Percentiles rank a stretch among this genome's conserved stretches.
Evolutionary conservation across 2,797 vertebrate genomes (phyloP).

Genomic region (Cyclura pinguis): DNA sequence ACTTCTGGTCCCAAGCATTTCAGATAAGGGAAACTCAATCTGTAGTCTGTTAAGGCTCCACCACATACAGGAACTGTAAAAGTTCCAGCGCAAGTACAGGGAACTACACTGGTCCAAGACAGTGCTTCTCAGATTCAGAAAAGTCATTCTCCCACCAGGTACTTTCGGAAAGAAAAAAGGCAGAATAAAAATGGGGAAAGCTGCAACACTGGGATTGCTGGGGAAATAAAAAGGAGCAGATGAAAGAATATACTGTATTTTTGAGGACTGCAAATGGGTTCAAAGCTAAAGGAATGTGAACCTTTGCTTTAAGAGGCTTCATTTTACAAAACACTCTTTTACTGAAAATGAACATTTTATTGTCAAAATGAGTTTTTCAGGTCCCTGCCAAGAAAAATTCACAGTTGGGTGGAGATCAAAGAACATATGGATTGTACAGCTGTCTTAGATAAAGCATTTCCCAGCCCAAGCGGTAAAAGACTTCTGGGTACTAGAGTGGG

Average conservation of each 20-base stretch:
- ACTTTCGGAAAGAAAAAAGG: not conserved
- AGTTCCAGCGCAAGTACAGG: not conserved
- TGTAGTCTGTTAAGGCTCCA: not conserved
- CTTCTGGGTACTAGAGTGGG: not conserved
- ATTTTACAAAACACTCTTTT: too few relatives aligned
- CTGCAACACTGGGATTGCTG: not conserved
- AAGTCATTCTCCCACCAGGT: not conserved
- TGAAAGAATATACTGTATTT: not conserved
- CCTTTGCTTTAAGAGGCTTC: too few relatives aligned
- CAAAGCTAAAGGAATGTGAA: too few relatives aligned
- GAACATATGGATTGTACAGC: too few relatives aligned
- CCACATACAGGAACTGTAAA: not conserved
- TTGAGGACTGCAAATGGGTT: too few relatives aligned
- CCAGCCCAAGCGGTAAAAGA: not conserved
- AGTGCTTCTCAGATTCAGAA: not conserved
- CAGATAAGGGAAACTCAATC: too few relatives aligned
- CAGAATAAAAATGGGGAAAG: not conserved
- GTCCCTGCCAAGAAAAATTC: too few relatives aligned
- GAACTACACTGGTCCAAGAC: not conserved
- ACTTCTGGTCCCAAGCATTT: too few relatives aligned
- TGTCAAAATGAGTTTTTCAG: too few relatives aligned
- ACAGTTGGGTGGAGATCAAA: too few relatives aligned
- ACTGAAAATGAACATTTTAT: too few relatives aligned
- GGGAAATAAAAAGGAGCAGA: not conserved
- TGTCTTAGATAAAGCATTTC: too few relatives aligned